Conservation (phyloP, 1,140 invertebrate species). For the Halesus radiatus region DNA sequence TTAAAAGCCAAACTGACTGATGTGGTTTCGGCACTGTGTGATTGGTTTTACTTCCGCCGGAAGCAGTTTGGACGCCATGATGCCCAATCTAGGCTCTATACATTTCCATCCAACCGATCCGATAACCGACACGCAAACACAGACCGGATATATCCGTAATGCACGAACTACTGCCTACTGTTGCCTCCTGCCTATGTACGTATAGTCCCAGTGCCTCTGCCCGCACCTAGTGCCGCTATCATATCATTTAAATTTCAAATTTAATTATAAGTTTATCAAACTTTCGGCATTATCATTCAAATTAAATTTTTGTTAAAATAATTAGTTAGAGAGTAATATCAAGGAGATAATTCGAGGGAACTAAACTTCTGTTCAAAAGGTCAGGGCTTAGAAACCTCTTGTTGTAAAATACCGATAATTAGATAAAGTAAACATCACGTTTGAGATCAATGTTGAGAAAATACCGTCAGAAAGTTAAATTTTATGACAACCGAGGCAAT, state of each 20-base stretch:
- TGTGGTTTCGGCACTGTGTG: constrained; percentile 20
- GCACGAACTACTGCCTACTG: not conserved
- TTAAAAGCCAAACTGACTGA: not conserved
- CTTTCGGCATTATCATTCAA: not conserved
- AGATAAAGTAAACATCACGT: too few relatives aligned
- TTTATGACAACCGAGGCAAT: too few relatives aligned
- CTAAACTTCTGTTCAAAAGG: not conserved
- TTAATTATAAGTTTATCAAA: not conserved
- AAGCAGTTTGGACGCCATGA: constrained; percentile 33
- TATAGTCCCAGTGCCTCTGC: too few relatives aligned
- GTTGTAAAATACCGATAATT: too few relatives aligned
- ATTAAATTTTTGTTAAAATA: not conserved
- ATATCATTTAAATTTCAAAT: constrained; percentile 12
- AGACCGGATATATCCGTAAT: constrained; percentile 20
- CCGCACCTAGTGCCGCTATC: not conserved
- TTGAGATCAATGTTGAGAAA: too few relatives aligned
- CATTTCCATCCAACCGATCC: constrained; percentile 20
- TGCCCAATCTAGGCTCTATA: constrained; percentile 27
- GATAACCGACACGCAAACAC: constrained; percentile 24
- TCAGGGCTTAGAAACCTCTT: not conserved
- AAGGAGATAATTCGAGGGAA: not conserved
- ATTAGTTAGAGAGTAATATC: not conserved
- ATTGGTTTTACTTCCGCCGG: constrained; percentile 24
- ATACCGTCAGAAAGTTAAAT: too few relatives aligned
- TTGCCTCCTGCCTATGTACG: too few relatives aligned